Percentiles rank a stretch among this genome's conserved stretches.
phyloP scores from a whole-genome alignment of 2,888 invertebrate species.

The Girardia tigrina region DNA sequence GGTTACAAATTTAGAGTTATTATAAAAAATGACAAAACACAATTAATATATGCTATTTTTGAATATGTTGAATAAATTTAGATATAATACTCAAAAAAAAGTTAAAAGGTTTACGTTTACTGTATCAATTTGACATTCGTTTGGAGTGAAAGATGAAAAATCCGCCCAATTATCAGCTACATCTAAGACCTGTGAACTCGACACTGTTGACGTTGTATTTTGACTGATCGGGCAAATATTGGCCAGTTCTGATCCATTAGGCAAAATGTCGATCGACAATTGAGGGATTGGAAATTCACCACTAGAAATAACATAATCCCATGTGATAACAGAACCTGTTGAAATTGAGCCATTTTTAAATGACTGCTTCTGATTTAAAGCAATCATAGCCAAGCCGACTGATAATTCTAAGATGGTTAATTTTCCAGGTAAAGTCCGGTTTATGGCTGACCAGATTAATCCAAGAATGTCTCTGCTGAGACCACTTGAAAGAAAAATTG shows the following conservation, averaged over 20 bases:
- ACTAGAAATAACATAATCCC: background rate
- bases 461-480: background rate
- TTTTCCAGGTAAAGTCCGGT: background rate
- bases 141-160: background rate
- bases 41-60: no score
- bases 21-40: no score
- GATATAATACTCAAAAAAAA: no score
- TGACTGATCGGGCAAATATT: background rate
- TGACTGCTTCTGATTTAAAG: background rate
- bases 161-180: background rate
- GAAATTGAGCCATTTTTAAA: background rate
- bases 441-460: background rate
- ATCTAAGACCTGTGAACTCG: background rate
- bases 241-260: background rate
- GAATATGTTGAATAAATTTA: no score
- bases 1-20: no score
- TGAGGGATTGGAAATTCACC: constrained; percentile 14
- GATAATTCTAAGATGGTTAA: background rate
- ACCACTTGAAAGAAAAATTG: background rate
- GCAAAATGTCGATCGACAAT: background rate
- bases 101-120: no score
- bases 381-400: background rate
- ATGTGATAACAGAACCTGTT: background rate
- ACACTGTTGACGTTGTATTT: background rate
- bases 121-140: no score